A percentile compares a stretch with the other conserved stretches of the same genome.
phyloP scores from a whole-genome alignment of 2,113 vertebrate species.

The Falco punctatus region DNA sequence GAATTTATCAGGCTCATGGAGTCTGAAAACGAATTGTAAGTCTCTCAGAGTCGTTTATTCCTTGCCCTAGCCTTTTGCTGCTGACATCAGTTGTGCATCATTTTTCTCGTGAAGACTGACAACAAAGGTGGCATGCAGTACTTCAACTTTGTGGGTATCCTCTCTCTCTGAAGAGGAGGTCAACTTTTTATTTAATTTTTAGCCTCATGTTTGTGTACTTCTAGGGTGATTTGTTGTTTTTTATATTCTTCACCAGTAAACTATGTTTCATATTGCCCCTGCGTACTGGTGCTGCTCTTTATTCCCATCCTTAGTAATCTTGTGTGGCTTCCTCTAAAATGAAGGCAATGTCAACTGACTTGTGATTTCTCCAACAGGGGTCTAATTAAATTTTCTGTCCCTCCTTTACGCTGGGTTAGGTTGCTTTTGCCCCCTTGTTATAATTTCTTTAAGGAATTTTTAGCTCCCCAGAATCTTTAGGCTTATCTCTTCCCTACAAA shows the following conservation, averaged over 20 bases:
- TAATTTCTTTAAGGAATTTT: not conserved
- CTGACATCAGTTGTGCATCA: not conserved
- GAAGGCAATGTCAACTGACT: not conserved
- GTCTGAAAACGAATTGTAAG: not conserved
- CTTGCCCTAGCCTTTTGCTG: not conserved
- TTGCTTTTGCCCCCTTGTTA: not conserved
- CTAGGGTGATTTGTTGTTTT: not conserved
- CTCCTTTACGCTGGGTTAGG: not conserved
- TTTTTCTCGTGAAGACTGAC: not conserved
- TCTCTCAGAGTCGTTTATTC: not conserved
- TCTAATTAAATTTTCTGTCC: not conserved
- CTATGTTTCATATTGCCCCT: not conserved
- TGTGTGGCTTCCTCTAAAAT: not conserved
- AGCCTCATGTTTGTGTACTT: accelerated
- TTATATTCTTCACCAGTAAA: not conserved
- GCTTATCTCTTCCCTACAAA: not conserved
- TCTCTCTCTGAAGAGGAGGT: not conserved
- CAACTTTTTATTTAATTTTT: not conserved
- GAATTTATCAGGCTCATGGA: not conserved
- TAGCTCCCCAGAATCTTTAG: not conserved
- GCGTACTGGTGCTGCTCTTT: not conserved
- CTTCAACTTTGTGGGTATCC: not conserved
- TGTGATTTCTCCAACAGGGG: not conserved
- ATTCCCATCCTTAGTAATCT: not conserved
- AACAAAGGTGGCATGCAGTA: not conserved